Conservation (phyloP, 2,888 invertebrate genomes). For the Chaitophorus viminalis region DNA sequence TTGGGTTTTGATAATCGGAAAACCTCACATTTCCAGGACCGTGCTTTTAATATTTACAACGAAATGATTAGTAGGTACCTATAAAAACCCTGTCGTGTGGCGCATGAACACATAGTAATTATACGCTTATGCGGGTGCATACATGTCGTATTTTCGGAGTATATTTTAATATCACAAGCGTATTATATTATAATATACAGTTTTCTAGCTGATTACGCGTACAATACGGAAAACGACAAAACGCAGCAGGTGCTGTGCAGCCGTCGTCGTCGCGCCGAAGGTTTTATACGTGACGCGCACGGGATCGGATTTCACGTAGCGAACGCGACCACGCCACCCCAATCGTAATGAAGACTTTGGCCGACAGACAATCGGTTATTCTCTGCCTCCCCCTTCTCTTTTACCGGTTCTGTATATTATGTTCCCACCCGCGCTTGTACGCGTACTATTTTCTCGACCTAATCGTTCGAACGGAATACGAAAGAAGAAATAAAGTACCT, state of each 20-base stretch:
- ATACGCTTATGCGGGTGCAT: too few relatives aligned
- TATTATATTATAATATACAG: too few relatives aligned
- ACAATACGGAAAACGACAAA: not conserved
- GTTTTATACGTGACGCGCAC: not conserved
- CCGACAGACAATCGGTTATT: not conserved
- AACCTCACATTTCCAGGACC: too few relatives aligned
- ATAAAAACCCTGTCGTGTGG: too few relatives aligned
- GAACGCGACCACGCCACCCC: not conserved
- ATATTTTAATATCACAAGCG: too few relatives aligned
- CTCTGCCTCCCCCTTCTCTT: not conserved
- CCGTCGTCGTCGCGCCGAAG: not conserved
- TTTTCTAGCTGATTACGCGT: too few relatives aligned
- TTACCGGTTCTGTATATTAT: too few relatives aligned
- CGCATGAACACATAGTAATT: too few relatives aligned
- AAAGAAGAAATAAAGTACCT: not conserved
- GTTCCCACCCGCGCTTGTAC: not conserved
- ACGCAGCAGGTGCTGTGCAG: not conserved
- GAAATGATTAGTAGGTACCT: too few relatives aligned
- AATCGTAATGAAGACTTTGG: constrained; percentile 22
- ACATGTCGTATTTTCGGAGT: too few relatives aligned
- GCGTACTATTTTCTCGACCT: not conserved
- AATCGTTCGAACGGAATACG: not conserved
- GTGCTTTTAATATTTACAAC: too few relatives aligned
- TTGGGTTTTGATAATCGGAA: too few relatives aligned
- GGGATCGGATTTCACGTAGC: constrained; percentile 24